Conservation (phyloP, 2,888 invertebrate genomes). For the Tetanocera ferruginea region DNA sequence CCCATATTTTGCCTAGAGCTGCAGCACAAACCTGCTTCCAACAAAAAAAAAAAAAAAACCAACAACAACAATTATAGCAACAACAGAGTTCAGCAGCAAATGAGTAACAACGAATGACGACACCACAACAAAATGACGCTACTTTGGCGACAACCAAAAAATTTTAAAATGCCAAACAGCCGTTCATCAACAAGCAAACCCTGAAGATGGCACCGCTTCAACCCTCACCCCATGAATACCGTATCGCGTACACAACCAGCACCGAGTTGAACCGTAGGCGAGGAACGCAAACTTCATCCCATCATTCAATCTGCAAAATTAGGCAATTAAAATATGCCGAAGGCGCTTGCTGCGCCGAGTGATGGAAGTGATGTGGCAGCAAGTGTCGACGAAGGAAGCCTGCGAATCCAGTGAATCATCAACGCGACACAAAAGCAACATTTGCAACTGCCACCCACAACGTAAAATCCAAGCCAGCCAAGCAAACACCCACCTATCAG, state of each 20-base stretch:
- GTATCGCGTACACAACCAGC: conserved; percentile 23
- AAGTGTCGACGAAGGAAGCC: conserved; percentile 47
- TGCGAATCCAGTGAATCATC: conserved; percentile 43
- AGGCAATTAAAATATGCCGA: conserved; percentile 70
- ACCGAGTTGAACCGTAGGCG: conserved; percentile 45
- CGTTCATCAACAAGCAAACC: conserved; percentile 61
- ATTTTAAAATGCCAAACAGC: conserved; percentile 61
- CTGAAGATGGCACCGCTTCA: neutral
- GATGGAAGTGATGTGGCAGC: conserved; percentile 34
- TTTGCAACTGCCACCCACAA: neutral
- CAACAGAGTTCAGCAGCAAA: conserved; percentile 37
- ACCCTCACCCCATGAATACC: neutral
- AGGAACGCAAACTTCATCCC: conserved; percentile 50
- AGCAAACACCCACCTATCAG: conserved; percentile 32
- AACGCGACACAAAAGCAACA: neutral
- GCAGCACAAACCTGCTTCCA: neutral
- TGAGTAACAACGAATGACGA: conserved; percentile 56
- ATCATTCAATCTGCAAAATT: conserved; percentile 69
- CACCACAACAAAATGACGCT: conserved; percentile 52
- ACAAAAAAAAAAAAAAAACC: neutral
- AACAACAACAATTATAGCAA: conserved; percentile 27
- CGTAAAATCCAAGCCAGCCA: neutral
- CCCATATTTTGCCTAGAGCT: conserved; percentile 65
- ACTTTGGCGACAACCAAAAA: conserved; percentile 59
- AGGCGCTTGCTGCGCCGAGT: conserved; percentile 53